phyloP scores from a whole-genome alignment of 2,797 vertebrate species.

The Melanotaenia nigrans region DNA sequence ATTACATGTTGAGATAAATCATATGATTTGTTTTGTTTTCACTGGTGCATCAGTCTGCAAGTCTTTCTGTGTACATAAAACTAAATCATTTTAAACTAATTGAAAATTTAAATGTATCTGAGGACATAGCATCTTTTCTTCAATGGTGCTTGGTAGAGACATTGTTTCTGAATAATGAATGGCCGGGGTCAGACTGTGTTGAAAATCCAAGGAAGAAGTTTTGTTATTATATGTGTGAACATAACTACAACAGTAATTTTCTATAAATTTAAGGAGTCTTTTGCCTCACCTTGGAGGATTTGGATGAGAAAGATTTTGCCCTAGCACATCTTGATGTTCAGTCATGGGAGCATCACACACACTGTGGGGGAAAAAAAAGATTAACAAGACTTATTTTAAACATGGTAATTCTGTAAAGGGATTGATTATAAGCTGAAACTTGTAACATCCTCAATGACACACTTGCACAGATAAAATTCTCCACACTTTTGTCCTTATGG shows the following conservation, averaged over 20 bases:
- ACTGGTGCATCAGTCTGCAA: too few relatives aligned
- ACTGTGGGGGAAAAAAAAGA: not conserved
- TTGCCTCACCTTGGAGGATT: not conserved
- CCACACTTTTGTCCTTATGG: not conserved
- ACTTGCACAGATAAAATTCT: not conserved
- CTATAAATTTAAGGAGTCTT: not conserved
- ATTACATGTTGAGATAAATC: not conserved
- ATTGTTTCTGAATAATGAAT: not conserved
- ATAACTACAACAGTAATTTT: not conserved
- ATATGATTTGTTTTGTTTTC: not conserved
- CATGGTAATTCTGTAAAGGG: not conserved
- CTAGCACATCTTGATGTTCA: not conserved
- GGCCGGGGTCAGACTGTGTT: too few relatives aligned
- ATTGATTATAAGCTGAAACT: not conserved
- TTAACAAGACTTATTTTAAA: not conserved
- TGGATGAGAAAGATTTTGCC: not conserved
- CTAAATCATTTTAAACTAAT: not conserved
- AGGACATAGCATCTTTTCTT: not conserved
- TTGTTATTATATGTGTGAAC: not conserved
- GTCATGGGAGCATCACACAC: not conserved
- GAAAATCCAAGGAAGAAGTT: not conserved
- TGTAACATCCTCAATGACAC: not conserved
- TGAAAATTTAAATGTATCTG: not conserved
- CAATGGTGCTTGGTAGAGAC: not conserved
- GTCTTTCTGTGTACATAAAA: not conserved